A percentile compares a stretch with the other conserved stretches of the same genome.
Evolutionary conservation across 2,113 vertebrate genomes (phyloP).

Genomic region (Sorex fumeus): DNA sequence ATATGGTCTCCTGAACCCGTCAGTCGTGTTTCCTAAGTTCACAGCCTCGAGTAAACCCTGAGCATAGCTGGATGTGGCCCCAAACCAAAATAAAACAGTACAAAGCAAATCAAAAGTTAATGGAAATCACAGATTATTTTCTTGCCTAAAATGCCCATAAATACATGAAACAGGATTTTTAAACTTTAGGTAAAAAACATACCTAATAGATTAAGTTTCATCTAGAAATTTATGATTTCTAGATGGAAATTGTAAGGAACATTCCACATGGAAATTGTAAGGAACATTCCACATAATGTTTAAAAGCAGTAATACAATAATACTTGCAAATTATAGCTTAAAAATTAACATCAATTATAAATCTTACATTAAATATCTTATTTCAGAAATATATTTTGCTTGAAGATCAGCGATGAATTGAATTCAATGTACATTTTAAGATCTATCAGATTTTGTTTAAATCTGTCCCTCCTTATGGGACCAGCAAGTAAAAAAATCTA

Average conservation of each 20-base stretch:
- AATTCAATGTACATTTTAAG: slow-evolving; percentile 42
- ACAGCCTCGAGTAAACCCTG: too few species aligned
- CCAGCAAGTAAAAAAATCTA: neutral
- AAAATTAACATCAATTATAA: neutral
- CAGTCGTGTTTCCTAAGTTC: too few species aligned
- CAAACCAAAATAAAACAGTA: neutral
- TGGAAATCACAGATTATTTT: slow-evolving; percentile 16
- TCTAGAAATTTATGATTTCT: neutral
- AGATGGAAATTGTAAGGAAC: too few species aligned
- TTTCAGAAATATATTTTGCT: slow-evolving; percentile 54
- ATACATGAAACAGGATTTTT: neutral
- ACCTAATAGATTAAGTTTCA: neutral
- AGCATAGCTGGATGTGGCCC: too few species aligned
- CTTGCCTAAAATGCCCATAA: neutral
- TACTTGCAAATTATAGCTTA: neutral
- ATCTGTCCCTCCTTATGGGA: neutral
- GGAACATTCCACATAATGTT: neutral
- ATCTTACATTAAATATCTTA: neutral
- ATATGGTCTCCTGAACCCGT: too few species aligned
- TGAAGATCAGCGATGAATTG: slow-evolving; percentile 37
- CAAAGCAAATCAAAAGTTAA: slow-evolving; percentile 36
- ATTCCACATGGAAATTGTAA: too few species aligned
- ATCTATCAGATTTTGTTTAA: slow-evolving; percentile 41
- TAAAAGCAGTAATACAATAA: neutral
- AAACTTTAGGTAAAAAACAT: slow-evolving; percentile 16